Evolutionary conservation across 2,888 invertebrate species (phyloP).

Genomic region (Phalangium opilio): DNA sequence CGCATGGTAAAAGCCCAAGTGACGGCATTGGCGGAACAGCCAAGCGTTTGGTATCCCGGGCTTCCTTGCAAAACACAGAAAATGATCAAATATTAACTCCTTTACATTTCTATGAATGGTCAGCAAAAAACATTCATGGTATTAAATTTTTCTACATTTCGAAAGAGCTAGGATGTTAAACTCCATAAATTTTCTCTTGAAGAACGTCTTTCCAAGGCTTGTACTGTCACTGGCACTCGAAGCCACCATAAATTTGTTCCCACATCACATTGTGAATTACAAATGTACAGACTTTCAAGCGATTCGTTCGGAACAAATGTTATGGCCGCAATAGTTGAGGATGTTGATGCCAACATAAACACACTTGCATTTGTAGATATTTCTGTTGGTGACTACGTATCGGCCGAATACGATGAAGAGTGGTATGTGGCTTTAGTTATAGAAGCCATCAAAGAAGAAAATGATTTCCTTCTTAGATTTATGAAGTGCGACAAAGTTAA

Average conservation of each 20-base stretch:
- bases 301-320: neutral
- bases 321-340: neutral
- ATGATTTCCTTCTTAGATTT: no score
- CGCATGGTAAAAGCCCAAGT: constrained; percentile 22
- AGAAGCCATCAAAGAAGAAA: no score
- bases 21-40: constrained; percentile 22
- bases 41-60: constrained; percentile 13
- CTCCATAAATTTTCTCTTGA: no score
- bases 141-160: neutral
- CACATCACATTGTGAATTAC: neutral
- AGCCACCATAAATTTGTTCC: constrained; percentile 1
- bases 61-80: constrained; percentile 4
- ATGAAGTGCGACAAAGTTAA: no score
- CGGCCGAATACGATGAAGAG: neutral
- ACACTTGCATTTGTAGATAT: neutral
- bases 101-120: neutral
- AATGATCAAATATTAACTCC: neutral
- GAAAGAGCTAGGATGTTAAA: neutral
- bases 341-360: neutral
- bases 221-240: neutral
- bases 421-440: neutral
- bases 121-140: neutral
- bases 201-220: neutral
- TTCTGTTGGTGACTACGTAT: neutral
- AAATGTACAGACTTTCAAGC: neutral